These are phyloP conservation scores for Metellina segmentata DNA, from an alignment of 2,888 invertebrate genomes.

Conservation along the genomic window DNA sequence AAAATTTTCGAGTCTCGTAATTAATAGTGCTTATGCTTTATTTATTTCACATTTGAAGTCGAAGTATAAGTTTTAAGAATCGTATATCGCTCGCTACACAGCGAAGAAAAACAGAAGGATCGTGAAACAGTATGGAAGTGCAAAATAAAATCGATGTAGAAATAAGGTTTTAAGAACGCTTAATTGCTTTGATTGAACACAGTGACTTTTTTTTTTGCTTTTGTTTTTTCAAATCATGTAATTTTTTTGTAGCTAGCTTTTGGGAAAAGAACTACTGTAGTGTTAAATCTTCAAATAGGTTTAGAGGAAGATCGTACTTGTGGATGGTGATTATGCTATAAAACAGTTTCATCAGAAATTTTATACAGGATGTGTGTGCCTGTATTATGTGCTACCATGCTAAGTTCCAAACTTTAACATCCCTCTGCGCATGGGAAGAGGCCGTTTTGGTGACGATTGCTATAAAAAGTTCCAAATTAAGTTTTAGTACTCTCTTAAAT, in stretches of 20 bases:
- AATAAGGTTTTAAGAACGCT: constrained; percentile 7
- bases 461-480: constrained; percentile 63
- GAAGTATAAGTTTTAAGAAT: constrained; percentile 1
- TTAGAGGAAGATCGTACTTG: neutral
- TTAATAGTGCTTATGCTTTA: too few relatives aligned
- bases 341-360: neutral
- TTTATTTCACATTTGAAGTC: too few relatives aligned
- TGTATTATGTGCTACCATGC: neutral
- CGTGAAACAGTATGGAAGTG: constrained; percentile 35
- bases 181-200: too few relatives aligned
- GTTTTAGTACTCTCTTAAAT: constrained; percentile 70
- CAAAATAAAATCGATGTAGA: constrained; percentile 46
- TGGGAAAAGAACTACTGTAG: too few relatives aligned
- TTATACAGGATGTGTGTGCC: neutral
- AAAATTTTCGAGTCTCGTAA: too few relatives aligned
- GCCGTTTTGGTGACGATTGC: neutral
- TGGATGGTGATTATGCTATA: neutral
- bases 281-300: neutral
- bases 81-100: constrained; percentile 61
- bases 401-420: neutral
- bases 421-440: too few relatives aligned
- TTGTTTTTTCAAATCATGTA: too few relatives aligned
- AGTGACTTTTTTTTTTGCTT: too few relatives aligned
- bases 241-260: too few relatives aligned
- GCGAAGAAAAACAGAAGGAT: constrained; percentile 60